phyloP scores from a whole-genome alignment of 2,113 vertebrate genomes.

The Telmatochromis sp. region DNA sequence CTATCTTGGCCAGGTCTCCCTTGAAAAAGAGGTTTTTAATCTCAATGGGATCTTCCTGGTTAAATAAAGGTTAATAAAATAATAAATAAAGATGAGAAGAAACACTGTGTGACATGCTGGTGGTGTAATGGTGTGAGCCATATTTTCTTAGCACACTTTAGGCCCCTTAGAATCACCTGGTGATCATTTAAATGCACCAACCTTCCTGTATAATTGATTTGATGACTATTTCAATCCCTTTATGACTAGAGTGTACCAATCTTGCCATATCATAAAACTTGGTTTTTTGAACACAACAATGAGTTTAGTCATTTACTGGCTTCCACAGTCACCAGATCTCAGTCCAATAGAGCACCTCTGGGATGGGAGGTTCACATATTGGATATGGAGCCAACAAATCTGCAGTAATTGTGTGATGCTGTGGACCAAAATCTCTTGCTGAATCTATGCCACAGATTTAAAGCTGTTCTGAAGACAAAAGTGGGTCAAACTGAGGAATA shows the following conservation, averaged over 20 bases:
- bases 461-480: rapidly evolving
- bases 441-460: neutral
- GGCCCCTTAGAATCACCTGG: neutral
- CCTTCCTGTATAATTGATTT: neutral
- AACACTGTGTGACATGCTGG: neutral
- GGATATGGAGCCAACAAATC: neutral
- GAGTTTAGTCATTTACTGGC: neutral
- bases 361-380: neutral
- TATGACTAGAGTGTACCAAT: neutral
- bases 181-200: neutral
- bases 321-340: neutral
- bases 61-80: too few species aligned
- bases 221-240: neutral
- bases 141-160: neutral
- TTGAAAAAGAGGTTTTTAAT: too few species aligned
- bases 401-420: neutral
- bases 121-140: neutral
- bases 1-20: too few species aligned
- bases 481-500: neutral
- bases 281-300: neutral
- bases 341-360: neutral
- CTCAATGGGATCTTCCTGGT: too few species aligned
- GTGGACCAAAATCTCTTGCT: neutral
- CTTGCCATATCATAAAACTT: neutral
- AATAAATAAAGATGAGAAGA: neutral